Conservation (phyloP, 2,888 invertebrate species). For the Hypercompe scribonia region DNA sequence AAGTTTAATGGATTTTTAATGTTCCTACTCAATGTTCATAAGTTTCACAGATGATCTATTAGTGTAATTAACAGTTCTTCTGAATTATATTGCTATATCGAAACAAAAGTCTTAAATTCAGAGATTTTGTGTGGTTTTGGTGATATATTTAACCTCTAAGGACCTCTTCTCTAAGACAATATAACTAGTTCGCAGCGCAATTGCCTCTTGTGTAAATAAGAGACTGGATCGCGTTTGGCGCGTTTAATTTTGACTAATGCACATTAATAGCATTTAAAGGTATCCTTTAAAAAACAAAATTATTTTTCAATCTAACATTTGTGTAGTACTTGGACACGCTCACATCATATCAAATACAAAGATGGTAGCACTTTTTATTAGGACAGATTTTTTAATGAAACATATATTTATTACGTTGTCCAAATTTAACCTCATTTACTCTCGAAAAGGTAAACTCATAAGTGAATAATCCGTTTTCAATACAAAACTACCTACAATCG, state of each 20-base stretch:
- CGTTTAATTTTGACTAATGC: not conserved
- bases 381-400: too few relatives aligned
- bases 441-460: not conserved
- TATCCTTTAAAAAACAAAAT: too few relatives aligned
- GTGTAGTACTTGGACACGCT: too few relatives aligned
- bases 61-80: not conserved
- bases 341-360: too few relatives aligned
- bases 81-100: too few relatives aligned
- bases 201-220: not conserved
- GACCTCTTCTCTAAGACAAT: not conserved
- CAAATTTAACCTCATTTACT: not conserved
- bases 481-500: not conserved
- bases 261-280: too few relatives aligned
- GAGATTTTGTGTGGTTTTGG: too few relatives aligned
- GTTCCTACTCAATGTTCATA: not conserved
- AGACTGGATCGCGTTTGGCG: not conserved
- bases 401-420: too few relatives aligned
- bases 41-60: not conserved
- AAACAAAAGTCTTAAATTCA: not conserved
- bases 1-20: not conserved
- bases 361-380: too few relatives aligned
- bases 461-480: not conserved
- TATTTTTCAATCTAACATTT: too few relatives aligned
- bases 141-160: not conserved
- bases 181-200: not conserved